Conservation (phyloP, 2,797 vertebrate genomes). For the Rhabdomys pumilio region DNA sequence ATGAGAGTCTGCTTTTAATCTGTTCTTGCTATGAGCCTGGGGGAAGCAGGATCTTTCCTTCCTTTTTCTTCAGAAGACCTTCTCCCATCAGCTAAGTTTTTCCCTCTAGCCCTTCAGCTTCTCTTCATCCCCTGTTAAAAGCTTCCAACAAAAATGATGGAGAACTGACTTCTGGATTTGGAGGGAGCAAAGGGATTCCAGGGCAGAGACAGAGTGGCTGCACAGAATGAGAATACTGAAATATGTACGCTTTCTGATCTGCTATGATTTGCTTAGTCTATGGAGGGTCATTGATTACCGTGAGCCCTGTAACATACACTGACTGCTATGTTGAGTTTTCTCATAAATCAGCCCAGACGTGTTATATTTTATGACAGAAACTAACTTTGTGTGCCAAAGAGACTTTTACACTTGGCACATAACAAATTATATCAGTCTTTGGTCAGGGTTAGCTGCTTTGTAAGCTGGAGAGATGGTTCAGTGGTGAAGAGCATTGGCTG, state of each 20-base stretch:
- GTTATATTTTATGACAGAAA: neutral
- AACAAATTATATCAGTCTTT: neutral
- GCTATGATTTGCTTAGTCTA: neutral
- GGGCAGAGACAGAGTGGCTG: accelerated
- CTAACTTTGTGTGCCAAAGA: neutral
- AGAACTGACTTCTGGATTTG: neutral
- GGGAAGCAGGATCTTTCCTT: slow-evolving; percentile 18
- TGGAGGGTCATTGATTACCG: neutral
- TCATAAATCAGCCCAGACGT: neutral
- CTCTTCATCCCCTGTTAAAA: slow-evolving; percentile 1
- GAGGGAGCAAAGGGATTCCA: neutral
- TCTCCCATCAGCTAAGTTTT: neutral
- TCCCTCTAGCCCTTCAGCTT: neutral
- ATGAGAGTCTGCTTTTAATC: slow-evolving; percentile 16
- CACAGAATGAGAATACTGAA: accelerated
- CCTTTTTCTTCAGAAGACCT: slow-evolving; percentile 46
- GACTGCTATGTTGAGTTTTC: slow-evolving; percentile 42
- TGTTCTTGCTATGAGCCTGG: neutral
- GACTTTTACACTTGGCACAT: neutral
- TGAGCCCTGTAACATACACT: neutral
- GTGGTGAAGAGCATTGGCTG: neutral
- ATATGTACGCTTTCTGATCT: neutral
- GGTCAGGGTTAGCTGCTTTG: neutral
- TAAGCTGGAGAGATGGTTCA: neutral
- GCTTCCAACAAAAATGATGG: slow-evolving; percentile 1